phyloP scores from a whole-genome alignment of 1,140 invertebrate genomes.

The Papilio aristodemus region DNA sequence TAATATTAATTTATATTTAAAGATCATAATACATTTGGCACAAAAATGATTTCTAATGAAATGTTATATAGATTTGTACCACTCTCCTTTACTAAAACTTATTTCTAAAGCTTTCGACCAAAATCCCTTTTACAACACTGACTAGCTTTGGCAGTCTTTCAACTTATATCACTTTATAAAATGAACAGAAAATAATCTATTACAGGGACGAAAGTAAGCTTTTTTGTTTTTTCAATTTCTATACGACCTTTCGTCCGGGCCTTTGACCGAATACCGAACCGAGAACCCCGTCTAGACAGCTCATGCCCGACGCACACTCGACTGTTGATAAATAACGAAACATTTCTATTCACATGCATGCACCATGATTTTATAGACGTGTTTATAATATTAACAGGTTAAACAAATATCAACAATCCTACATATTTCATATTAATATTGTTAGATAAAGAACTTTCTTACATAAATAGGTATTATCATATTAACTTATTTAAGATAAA shows the following conservation, averaged over 20 bases:
- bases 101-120: background rate
- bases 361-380: conserved; percentile 6
- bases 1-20: too few species aligned
- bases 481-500: too few species aligned
- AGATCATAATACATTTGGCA: background rate
- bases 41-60: background rate
- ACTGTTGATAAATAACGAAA: conserved; percentile 43
- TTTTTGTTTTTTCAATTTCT: conserved; percentile 55
- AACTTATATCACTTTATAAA: conserved; percentile 4
- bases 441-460: too few species aligned
- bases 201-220: background rate
- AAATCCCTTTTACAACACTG: background rate
- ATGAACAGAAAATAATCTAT: conserved; percentile 16
- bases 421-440: background rate
- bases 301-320: conserved; percentile 42
- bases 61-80: background rate
- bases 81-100: background rate
- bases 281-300: conserved; percentile 64
- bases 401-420: background rate
- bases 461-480: too few species aligned
- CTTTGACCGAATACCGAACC: conserved; percentile 69
- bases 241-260: conserved; percentile 67
- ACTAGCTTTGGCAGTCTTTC: background rate
- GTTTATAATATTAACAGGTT: background rate
- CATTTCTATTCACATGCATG: conserved; percentile 38